phyloP scores from a whole-genome alignment of 2,797 vertebrate genomes.

The Phoxinus dragarum region DNA sequence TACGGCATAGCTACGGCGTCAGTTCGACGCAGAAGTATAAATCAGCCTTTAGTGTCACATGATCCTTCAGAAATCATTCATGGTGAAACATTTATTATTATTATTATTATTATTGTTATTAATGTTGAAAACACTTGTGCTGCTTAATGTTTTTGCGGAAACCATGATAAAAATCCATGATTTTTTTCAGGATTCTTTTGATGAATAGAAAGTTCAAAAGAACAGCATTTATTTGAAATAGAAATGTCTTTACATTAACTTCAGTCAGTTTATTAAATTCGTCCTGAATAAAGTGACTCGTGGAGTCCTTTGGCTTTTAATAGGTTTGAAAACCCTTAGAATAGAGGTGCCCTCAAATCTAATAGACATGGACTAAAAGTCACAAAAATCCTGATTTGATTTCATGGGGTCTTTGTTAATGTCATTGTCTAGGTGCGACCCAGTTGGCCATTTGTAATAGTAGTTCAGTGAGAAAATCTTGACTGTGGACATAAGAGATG shows the following conservation, averaged over 20 bases:
- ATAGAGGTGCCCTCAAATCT: background rate
- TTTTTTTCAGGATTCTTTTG: background rate
- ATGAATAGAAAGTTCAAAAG: background rate
- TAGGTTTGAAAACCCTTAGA: background rate
- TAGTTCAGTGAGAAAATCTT: slow-evolving; percentile 28
- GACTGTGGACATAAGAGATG: slow-evolving; percentile 54
- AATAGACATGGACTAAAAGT: slow-evolving; percentile 16
- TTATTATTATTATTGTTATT: too few relatives aligned
- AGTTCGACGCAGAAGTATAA: too few relatives aligned
- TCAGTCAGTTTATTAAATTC: background rate
- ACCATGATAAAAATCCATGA: background rate
- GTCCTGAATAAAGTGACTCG: background rate
- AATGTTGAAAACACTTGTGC: too few relatives aligned
- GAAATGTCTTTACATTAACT: background rate
- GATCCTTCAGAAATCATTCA: too few relatives aligned
- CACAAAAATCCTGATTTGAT: background rate
- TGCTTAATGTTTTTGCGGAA: background rate
- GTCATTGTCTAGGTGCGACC: background rate
- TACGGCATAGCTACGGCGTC: too few relatives aligned
- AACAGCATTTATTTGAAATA: background rate
- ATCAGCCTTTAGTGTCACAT: too few relatives aligned
- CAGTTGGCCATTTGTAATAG: slow-evolving; percentile 10
- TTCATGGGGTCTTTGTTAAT: background rate
- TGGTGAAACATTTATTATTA: too few relatives aligned
- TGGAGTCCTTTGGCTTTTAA: background rate